phyloP scores from a whole-genome alignment of 2,888 invertebrate species.

The Torymus auratus region DNA sequence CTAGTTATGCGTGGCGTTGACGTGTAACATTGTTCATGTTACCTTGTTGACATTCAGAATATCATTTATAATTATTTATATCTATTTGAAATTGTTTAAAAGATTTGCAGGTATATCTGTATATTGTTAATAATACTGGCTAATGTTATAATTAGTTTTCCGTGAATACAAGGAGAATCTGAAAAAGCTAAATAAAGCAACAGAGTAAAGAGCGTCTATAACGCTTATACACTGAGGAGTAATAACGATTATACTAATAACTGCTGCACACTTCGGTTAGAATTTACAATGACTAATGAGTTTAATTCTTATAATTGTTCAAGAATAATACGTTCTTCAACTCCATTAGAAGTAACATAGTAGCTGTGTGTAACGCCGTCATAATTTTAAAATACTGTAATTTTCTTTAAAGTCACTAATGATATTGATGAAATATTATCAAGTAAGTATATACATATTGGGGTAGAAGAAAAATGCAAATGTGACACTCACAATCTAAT shows the following conservation, averaged over 20 bases:
- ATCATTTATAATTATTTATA: no score
- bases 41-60: no score
- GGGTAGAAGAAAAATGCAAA: no score
- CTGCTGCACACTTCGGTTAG: slow-evolving; percentile 26
- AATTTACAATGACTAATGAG: slow-evolving; percentile 43
- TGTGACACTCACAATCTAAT: no score
- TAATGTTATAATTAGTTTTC: not conserved
- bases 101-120: not conserved
- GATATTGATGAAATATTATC: not conserved
- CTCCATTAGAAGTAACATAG: slow-evolving; percentile 16
- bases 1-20: no score
- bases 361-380: not conserved
- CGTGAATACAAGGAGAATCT: not conserved
- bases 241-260: slow-evolving; percentile 47
- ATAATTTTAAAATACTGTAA: slow-evolving; percentile 22
- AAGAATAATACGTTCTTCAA: slow-evolving; percentile 20
- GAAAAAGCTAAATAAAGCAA: slow-evolving; percentile 25
- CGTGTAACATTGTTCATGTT: no score
- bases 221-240: not conserved
- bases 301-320: slow-evolving; percentile 43
- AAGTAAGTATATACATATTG: no score
- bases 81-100: no score
- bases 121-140: not conserved
- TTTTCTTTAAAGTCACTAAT: slow-evolving; percentile 2
- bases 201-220: slow-evolving; percentile 8